Evolutionary conservation across 2,797 vertebrate species (phyloP).

Genomic region (Chaetodon trifasciatus): DNA sequence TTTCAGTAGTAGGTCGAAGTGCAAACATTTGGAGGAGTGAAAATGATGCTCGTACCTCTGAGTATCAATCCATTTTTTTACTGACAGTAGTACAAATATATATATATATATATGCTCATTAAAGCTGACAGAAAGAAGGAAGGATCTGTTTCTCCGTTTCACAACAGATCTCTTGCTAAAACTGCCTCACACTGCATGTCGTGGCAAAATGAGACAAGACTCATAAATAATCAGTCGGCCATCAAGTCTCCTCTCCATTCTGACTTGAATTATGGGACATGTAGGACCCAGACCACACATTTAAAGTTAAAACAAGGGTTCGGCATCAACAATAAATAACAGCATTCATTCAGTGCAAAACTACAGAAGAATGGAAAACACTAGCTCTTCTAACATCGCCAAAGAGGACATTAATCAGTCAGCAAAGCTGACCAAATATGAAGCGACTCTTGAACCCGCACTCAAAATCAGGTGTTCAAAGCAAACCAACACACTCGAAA

Average conservation of each 20-base stretch:
- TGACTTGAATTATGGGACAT: not conserved
- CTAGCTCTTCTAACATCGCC: not conserved
- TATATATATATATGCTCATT: not conserved
- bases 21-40: slow-evolving; percentile 53
- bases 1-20: slow-evolving; percentile 57
- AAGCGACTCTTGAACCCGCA: not conserved
- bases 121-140: slow-evolving; percentile 6
- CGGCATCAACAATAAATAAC: slow-evolving; percentile 69
- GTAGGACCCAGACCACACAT: slow-evolving; percentile 6
- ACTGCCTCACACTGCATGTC: not conserved
- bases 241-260: not conserved
- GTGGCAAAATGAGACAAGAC: not conserved
- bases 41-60: not conserved
- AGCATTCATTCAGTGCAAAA: slow-evolving; percentile 64
- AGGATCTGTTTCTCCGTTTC: slow-evolving; percentile 2
- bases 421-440: not conserved
- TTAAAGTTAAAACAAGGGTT: slow-evolving; percentile 40
- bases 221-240: not conserved
- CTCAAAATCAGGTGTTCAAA: not conserved
- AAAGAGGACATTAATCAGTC: not conserved
- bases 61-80: slow-evolving; percentile 1
- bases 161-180: not conserved
- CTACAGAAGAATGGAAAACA: slow-evolving; percentile 37
- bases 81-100: slow-evolving; percentile 38
- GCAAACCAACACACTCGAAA: slow-evolving; percentile 21